Evolutionary conservation across 1,140 invertebrate species (phyloP).

Genomic region (Tetramorium simillimum): DNA sequence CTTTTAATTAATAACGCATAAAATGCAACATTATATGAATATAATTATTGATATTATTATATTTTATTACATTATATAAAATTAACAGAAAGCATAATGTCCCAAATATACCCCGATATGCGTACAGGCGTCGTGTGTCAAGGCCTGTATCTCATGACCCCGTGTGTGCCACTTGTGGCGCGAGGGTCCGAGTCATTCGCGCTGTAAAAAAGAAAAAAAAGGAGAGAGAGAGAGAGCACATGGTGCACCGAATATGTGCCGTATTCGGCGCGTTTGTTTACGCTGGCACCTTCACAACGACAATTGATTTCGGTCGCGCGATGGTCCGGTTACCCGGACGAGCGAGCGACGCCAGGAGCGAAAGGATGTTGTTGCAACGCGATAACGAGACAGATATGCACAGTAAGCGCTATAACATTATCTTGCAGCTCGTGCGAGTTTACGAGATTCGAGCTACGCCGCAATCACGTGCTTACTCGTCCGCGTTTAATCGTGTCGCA

Average conservation of each 20-base stretch:
- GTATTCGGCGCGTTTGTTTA: conserved; percentile 51
- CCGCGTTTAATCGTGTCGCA: neutral
- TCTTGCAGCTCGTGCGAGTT: conserved; percentile 12
- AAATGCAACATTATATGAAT: no score
- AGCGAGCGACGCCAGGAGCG: conserved; percentile 25
- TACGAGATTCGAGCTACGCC: conserved; percentile 13
- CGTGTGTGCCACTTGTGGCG: neutral
- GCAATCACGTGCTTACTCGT: conserved; percentile 10
- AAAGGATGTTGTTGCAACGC: conserved; percentile 30
- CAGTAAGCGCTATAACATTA: conserved; percentile 29
- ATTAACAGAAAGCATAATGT: neutral
- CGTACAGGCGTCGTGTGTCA: neutral
- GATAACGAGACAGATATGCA: conserved; percentile 27
- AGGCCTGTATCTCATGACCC: neutral
- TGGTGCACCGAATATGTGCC: neutral
- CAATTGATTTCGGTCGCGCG: conserved; percentile 62
- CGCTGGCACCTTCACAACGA: conserved; percentile 61
- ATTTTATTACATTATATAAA: neutral
- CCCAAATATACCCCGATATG: neutral
- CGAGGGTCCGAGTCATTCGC: neutral
- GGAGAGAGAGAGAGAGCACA: neutral
- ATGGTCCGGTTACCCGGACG: conserved; percentile 12
- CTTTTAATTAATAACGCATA: neutral
- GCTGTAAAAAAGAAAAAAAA: neutral
- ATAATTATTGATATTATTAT: neutral